Conservation (phyloP, 2,888 invertebrate genomes). For the Troilus luridus region DNA sequence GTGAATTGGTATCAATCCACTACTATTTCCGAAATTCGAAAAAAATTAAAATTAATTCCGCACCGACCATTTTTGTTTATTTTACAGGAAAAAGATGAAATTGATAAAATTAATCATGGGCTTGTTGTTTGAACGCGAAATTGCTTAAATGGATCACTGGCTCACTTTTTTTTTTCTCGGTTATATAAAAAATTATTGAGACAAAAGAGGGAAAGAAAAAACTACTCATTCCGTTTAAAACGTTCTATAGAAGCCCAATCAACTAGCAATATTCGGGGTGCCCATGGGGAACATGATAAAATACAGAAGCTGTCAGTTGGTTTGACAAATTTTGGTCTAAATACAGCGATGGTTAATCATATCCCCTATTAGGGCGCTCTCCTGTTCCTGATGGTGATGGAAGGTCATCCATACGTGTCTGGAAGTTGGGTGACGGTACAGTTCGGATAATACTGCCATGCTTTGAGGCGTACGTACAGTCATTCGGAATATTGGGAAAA, state of each 20-base stretch:
- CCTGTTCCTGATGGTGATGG: constrained; percentile 6
- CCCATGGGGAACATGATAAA: constrained; percentile 27
- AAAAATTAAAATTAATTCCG: no score
- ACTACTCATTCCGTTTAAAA: not conserved
- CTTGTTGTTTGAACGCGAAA: no score
- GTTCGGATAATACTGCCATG: not conserved
- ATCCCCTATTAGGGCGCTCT: not conserved
- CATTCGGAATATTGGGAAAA: no score
- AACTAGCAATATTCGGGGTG: not conserved
- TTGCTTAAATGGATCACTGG: no score
- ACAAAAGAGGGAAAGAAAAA: not conserved
- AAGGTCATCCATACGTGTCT: not conserved
- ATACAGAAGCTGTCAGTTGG: not conserved
- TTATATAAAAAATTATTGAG: not conserved
- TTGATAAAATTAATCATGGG: no score
- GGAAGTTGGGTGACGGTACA: not conserved
- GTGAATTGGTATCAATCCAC: no score
- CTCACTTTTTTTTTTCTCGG: no score
- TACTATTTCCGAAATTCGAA: no score
- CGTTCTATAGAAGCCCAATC: not conserved
- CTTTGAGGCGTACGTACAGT: not conserved
- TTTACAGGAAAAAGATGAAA: no score
- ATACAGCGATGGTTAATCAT: not conserved
- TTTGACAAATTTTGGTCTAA: constrained; percentile 20
- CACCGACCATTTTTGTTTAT: no score